Conservation (phyloP, 2,113 vertebrate species). For the Columba livia region DNA sequence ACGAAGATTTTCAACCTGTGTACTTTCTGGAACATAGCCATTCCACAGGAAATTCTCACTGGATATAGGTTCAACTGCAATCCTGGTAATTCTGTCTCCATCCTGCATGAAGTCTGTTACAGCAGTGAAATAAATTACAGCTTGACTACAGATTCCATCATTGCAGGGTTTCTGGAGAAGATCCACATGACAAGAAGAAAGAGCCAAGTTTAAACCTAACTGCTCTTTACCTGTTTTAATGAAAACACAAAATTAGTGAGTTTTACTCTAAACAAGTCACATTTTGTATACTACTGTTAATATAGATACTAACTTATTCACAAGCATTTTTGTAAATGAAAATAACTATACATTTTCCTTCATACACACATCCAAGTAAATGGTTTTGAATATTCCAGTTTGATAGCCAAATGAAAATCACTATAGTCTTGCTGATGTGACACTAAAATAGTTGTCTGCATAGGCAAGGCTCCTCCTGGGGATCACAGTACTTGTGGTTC, state of each 20-base stretch:
- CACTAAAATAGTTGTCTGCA: background rate
- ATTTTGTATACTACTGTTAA: background rate
- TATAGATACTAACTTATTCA: background rate
- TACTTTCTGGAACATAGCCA: constrained; percentile 78
- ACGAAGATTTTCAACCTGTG: constrained; percentile 73
- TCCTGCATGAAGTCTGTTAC: constrained; percentile 82
- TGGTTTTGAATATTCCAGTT: background rate
- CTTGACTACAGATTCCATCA: constrained; percentile 75
- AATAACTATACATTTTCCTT: background rate
- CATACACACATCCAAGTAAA: background rate
- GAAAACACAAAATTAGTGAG: background rate
- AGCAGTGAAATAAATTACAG: constrained; percentile 78
- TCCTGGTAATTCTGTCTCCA: constrained; percentile 79
- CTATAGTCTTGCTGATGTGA: background rate
- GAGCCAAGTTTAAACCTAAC: constrained; percentile 78
- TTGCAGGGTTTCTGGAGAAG: constrained; percentile 75
- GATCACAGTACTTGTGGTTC: background rate
- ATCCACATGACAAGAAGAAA: constrained; percentile 86
- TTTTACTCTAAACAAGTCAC: background rate
- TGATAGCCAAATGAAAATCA: background rate
- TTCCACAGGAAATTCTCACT: constrained; percentile 86
- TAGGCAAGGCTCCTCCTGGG: background rate
- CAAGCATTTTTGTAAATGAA: background rate
- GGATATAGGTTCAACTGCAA: constrained; percentile 75
- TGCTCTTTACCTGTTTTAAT: constrained; percentile 67